A percentile compares a stretch with the other conserved stretches of the same genome.
Evolutionary conservation across 37 sponge, comb jelly and placozoan genomes (phyloP).

Genomic region (Eunapius fragilis): DNA sequence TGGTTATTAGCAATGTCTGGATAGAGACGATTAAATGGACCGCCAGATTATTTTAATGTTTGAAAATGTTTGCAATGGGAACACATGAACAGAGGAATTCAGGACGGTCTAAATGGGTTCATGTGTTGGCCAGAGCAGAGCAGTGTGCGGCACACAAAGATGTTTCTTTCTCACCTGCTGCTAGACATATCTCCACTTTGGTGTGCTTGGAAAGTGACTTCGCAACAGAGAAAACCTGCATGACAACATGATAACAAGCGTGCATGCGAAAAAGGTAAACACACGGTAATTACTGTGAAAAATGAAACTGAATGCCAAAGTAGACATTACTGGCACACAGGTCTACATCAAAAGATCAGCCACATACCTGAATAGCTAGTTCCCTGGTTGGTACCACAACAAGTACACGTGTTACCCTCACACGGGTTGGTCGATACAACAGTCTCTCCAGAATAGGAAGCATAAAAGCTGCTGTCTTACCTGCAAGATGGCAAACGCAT

Average conservation of each 20-base stretch:
- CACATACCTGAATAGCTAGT: constrained; percentile 97
- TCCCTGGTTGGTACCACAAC: constrained; percentile 97
- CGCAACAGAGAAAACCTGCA: constrained; percentile 85
- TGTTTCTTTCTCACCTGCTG: constrained; percentile 56
- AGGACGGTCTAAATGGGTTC: not conserved
- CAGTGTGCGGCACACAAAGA: not conserved
- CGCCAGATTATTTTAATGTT: no score
- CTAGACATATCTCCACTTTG: constrained; percentile 76
- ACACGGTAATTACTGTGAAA: not conserved
- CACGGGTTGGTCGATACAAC: constrained; percentile 77
- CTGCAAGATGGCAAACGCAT: constrained; percentile 14
- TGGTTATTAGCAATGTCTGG: no score
- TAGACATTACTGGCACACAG: not conserved
- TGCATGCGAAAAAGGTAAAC: not conserved
- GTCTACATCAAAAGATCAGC: not conserved
- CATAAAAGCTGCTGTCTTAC: constrained; percentile 98
- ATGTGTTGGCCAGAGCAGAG: not conserved
- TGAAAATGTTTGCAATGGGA: no score
- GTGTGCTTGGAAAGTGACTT: constrained; percentile 74
- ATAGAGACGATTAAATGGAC: no score
- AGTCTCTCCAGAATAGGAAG: constrained; percentile 96
- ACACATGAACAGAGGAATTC: no score
- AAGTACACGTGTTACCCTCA: constrained; percentile 71
- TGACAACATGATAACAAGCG: no score
- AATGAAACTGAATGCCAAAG: not conserved